Percentiles rank a stretch among this genome's conserved stretches.
Conservation (phyloP, 2,888 invertebrate genomes). For the Pheosia gnoma region DNA sequence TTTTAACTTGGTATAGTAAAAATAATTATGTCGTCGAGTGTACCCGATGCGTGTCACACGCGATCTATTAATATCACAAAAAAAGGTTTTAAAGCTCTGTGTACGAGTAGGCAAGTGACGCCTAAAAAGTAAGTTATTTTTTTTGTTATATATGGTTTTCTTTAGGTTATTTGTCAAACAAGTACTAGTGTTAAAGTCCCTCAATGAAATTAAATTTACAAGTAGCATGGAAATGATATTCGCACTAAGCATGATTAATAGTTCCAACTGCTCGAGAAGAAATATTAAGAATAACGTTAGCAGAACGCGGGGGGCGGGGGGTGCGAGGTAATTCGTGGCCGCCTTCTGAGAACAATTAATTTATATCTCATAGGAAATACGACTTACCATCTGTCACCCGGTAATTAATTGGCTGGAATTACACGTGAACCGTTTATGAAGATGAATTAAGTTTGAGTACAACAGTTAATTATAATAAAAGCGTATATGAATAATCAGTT, state of each 20-base stretch:
- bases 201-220: constrained; percentile 9
- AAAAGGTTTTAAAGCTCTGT: constrained; percentile 28
- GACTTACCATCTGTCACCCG: constrained; percentile 7
- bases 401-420: constrained; percentile 12
- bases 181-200: background rate
- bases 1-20: constrained; percentile 20
- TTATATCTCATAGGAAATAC: constrained; percentile 20
- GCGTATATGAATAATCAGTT: too few relatives aligned
- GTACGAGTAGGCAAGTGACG: constrained; percentile 19
- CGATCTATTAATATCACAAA: constrained; percentile 32
- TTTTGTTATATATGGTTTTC: constrained; percentile 12
- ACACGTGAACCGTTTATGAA: constrained; percentile 12
- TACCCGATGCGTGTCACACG: constrained; percentile 39
- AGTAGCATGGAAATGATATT: constrained; percentile 20
- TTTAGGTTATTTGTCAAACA: background rate
- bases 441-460: background rate
- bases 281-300: constrained; percentile 25
- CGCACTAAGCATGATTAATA: constrained; percentile 30
- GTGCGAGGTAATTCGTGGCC: constrained; percentile 16
- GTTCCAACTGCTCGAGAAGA: constrained; percentile 19
- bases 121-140: constrained; percentile 14
- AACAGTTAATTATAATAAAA: too few relatives aligned
- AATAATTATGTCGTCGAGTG: constrained; percentile 36
- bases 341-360: constrained; percentile 18
- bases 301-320: constrained; percentile 7